Percentiles rank a stretch among this genome's conserved stretches.
phyloP scores from a whole-genome alignment of 2,113 vertebrate genomes.

The Tragelaphus buxtoni region DNA sequence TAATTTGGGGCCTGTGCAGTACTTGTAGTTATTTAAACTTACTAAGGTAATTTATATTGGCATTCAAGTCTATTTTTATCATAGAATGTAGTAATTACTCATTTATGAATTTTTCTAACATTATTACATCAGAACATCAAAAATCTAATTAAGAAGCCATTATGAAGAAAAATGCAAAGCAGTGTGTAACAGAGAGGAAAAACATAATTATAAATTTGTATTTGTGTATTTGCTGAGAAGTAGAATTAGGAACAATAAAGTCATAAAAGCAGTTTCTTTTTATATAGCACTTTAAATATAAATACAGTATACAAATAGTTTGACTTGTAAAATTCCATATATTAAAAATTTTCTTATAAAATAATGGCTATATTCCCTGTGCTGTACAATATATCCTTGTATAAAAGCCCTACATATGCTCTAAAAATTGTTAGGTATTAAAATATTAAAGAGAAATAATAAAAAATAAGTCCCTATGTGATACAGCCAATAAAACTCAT shows the following conservation, averaged over 20 bases:
- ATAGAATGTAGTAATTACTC: constrained; percentile 1
- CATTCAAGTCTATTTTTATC: constrained; percentile 39
- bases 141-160: constrained; percentile 35
- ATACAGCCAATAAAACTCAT: background rate
- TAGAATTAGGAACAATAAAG: constrained; percentile 17
- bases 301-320: background rate
- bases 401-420: background rate
- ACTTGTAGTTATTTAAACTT: background rate
- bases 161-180: constrained; percentile 20
- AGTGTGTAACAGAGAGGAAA: background rate
- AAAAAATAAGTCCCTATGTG: background rate
- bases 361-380: background rate
- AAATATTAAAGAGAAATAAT: background rate
- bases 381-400: background rate
- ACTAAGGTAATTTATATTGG: background rate
- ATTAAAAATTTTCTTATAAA: background rate
- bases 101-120: constrained; percentile 20
- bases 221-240: constrained; percentile 44
- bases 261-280: background rate
- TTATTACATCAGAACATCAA: constrained; percentile 28
- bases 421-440: background rate
- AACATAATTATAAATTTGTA: background rate
- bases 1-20: background rate
- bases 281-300: background rate
- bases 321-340: background rate